Evolutionary conservation across 1,140 invertebrate species (phyloP).

Genomic region (Copidosoma floridanum): DNA sequence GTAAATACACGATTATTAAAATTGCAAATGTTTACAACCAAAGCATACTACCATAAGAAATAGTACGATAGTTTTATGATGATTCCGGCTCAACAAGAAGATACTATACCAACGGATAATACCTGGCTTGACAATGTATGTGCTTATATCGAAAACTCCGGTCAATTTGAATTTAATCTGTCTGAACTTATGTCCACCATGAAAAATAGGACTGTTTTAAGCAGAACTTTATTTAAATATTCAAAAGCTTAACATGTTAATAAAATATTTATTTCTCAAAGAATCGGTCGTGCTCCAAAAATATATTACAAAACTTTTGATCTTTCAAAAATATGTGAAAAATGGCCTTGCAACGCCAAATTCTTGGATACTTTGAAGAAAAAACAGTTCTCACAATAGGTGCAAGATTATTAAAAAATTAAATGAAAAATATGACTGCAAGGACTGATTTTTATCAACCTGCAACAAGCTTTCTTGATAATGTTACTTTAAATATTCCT

Average conservation of each 20-base stretch:
- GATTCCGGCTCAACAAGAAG: too few species aligned
- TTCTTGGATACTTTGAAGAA: neutral
- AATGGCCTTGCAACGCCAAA: neutral
- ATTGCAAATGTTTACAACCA: too few species aligned
- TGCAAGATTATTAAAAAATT: neutral
- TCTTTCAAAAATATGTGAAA: conserved; percentile 10
- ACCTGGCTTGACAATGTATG: neutral
- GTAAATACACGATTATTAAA: too few species aligned
- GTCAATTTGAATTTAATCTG: conserved; percentile 9
- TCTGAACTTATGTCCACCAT: conserved; percentile 7
- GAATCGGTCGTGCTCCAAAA: neutral
- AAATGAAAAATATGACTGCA: conserved; percentile 3
- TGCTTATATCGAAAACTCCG: conserved; percentile 13
- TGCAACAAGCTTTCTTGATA: conserved; percentile 17
- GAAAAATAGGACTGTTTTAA: neutral
- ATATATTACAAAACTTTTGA: conserved; percentile 10
- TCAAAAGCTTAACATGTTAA: conserved; percentile 12
- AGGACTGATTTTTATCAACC: conserved; percentile 10
- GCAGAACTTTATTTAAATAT: conserved; percentile 1
- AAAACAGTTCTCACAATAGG: conserved; percentile 2
- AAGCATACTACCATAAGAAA: too few species aligned
- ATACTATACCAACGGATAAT: neutral
- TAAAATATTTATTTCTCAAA: conserved; percentile 2
- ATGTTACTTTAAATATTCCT: conserved; percentile 20
- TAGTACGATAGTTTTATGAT: too few species aligned